Base-by-base conservation (phyloP, 2,113 vertebrate genomes). In the Macroglossus sobrinus region DNA sequence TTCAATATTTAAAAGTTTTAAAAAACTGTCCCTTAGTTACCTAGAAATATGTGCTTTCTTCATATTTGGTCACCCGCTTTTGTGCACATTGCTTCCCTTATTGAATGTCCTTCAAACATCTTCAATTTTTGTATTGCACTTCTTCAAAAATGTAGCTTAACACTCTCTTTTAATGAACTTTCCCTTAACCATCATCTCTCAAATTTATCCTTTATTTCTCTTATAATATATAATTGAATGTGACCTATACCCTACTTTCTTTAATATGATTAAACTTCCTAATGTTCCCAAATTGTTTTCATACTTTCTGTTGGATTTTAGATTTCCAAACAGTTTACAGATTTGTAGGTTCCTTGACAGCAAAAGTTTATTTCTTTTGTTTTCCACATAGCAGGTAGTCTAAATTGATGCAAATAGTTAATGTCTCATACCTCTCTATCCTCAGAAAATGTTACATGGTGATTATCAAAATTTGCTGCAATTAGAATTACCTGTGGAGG, bases 271-370 rank as follows among this genome's bases (percentile, higher is more conserved):
- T 91, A 91, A 47, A 47, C 47, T 47, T 47, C 47, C 47, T 47
- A 47, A 47, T 47, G 47, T 47, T 47, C 13, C 3, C 47, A 47
- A 47, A 14, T 87, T 71, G 26, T 33, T 92, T 92, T 95, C 74
- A 40, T 33, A 89, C 61, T 96, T 93, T 13, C 79, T 85, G 50
- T 35, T 14, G 81, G 30, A 96, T 28, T 93, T 85, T 72, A 85
- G n/a, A 59, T 90, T 93, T 75, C 24, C 43, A 15, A 86, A 80
- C 14, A 79, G 55, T 19, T 74, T 82, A 28, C 61, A 85, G 24
- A 61, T 93, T 81, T 81, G 14, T 66, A 59, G 53, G 2, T 24
- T 78, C 91, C 80, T 81, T 80, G 13, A 93, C 93, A 87, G 69
- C 26, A 87, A 76, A 38, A 90, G 47, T 82, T 5, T 16, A 63